These are phyloP conservation scores for Nemotelus pantherinus DNA, from an alignment of 2,888 invertebrate species.

Conservation along the genomic window DNA sequence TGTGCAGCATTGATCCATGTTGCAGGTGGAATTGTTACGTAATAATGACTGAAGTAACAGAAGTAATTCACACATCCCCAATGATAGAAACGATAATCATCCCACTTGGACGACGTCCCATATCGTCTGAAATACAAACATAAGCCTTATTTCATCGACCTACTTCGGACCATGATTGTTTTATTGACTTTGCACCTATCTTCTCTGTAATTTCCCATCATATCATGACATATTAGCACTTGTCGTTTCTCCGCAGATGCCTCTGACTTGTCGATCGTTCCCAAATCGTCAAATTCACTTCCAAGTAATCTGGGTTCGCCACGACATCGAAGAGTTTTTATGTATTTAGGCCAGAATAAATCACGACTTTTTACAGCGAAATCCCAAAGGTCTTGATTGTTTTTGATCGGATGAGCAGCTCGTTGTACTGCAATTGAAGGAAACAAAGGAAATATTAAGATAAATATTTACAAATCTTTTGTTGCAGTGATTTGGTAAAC, in stretches of 20 bases:
- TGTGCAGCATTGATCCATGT: constrained; percentile 95
- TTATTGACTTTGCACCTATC: constrained; percentile 73
- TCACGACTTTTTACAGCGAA: constrained; percentile 59
- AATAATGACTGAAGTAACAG: constrained; percentile 95
- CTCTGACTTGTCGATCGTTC: constrained; percentile 53
- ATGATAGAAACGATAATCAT: constrained; percentile 88
- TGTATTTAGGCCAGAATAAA: constrained; percentile 59
- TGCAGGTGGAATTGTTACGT: constrained; percentile 93
- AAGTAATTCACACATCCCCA: constrained; percentile 94
- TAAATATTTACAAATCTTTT: too few species aligned
- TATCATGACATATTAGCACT: constrained; percentile 93
- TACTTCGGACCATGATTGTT: not conserved
- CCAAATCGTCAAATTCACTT: constrained; percentile 50
- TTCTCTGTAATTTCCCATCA: constrained; percentile 92
- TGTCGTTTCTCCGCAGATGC: constrained; percentile 66
- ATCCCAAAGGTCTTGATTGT: constrained; percentile 57
- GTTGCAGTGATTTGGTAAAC: too few species aligned
- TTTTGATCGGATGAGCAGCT: constrained; percentile 59
- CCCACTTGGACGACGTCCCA: constrained; percentile 74
- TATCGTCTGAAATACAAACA: constrained; percentile 69
- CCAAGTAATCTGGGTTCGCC: constrained; percentile 49
- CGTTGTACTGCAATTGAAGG: constrained; percentile 47
- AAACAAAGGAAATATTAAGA: too few species aligned
- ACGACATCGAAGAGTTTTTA: constrained; percentile 56
- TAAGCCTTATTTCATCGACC: not conserved